These are phyloP conservation scores for Ephialtes manifestator DNA, from an alignment of 2,888 invertebrate genomes.

Conservation along the genomic window DNA sequence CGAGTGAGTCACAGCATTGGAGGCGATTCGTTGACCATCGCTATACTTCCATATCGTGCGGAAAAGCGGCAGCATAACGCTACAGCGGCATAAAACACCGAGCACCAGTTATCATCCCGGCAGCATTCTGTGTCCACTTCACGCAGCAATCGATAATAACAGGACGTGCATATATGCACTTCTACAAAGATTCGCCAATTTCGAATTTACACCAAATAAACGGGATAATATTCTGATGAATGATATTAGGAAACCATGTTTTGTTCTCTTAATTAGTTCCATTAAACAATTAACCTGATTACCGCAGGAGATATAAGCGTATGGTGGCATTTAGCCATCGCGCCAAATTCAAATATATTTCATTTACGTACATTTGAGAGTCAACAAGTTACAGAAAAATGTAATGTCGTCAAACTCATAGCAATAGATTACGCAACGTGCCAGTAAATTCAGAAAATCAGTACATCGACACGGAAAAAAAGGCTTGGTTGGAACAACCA, in stretches of 20 bases:
- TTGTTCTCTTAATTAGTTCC: background rate
- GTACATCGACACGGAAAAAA: too few relatives aligned
- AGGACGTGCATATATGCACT: background rate
- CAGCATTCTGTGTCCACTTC: conserved; percentile 20
- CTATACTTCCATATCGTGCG: conserved; percentile 21
- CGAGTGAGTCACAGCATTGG: conserved; percentile 4
- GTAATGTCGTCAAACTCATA: background rate
- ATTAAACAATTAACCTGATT: background rate
- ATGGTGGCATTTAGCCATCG: too few relatives aligned
- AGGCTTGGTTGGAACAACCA: too few relatives aligned
- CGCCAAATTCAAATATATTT: too few relatives aligned
- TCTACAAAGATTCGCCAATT: conserved; percentile 3
- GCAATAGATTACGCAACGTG: background rate
- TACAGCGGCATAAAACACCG: conserved; percentile 8
- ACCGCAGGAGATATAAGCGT: background rate
- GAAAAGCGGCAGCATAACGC: conserved; percentile 7
- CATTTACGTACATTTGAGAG: too few relatives aligned
- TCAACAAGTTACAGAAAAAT: too few relatives aligned
- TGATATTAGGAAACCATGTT: background rate
- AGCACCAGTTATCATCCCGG: conserved; percentile 25
- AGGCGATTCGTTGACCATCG: background rate
- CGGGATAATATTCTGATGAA: conserved; percentile 1
- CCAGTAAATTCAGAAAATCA: background rate
- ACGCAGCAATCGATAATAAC: conserved; percentile 38
- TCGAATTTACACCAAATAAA: conserved; percentile 1